Conservation (phyloP, 2,888 invertebrate species). For the Xylota segnis region DNA sequence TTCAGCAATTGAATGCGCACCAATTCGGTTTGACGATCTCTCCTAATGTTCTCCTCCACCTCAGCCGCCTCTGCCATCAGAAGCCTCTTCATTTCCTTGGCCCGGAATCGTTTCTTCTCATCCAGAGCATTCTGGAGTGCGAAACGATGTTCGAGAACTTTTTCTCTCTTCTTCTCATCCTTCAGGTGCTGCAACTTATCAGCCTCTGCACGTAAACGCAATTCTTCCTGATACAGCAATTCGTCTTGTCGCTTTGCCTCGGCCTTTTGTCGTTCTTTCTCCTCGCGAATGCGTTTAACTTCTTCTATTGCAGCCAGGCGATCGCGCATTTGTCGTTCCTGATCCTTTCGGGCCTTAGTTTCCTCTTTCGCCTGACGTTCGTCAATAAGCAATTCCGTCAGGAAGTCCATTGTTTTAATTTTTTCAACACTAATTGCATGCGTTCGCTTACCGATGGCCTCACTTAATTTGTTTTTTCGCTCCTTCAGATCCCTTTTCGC, state of each 20-base stretch:
- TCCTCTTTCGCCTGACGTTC: slow-evolving; percentile 85
- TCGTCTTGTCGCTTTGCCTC: slow-evolving; percentile 80
- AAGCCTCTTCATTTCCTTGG: slow-evolving; percentile 83
- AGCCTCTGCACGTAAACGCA: slow-evolving; percentile 86
- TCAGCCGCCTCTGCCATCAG: neutral
- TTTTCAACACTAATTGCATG: slow-evolving; percentile 79
- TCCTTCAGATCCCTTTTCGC: slow-evolving; percentile 42
- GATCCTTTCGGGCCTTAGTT: slow-evolving; percentile 81
- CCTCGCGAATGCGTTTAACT: slow-evolving; percentile 80
- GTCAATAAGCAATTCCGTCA: slow-evolving; percentile 84
- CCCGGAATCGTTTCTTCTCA: slow-evolving; percentile 83
- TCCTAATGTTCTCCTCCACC: neutral
- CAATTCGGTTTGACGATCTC: neutral
- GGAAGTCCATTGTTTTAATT: slow-evolving; percentile 82
- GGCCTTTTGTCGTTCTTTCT: slow-evolving; percentile 81
- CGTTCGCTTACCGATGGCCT: slow-evolving; percentile 79
- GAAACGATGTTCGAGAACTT: slow-evolving; percentile 85
- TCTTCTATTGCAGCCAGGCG: slow-evolving; percentile 82
- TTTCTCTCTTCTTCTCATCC: slow-evolving; percentile 86
- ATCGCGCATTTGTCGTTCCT: slow-evolving; percentile 83
- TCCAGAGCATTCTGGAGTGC: slow-evolving; percentile 86
- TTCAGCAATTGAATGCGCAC: neutral
- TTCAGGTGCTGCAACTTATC: slow-evolving; percentile 87
- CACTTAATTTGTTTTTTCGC: slow-evolving; percentile 77
- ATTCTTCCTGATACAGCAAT: slow-evolving; percentile 78